Evolutionary conservation across 2,113 vertebrate species (phyloP).

Genomic region (Siniperca knerii): DNA sequence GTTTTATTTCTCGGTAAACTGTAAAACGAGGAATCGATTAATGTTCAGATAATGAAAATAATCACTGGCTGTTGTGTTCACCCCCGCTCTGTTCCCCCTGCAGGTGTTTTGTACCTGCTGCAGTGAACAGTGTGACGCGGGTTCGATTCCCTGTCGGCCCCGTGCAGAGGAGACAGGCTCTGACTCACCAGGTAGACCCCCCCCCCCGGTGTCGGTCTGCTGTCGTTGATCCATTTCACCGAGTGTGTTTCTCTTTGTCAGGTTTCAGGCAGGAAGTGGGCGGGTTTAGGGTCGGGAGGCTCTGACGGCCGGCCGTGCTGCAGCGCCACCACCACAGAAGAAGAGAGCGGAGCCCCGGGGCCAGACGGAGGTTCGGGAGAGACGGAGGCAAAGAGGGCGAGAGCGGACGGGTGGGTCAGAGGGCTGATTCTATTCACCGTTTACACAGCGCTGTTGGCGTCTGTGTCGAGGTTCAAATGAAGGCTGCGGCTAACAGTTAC

Average conservation of each 20-base stretch:
- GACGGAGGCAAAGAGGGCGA: constrained; percentile 25
- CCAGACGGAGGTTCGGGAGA: constrained; percentile 22
- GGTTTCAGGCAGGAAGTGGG: constrained; percentile 24
- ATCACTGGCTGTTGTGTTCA: too few relatives aligned
- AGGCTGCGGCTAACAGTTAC: too few relatives aligned
- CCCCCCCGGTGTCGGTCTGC: rapidly evolving
- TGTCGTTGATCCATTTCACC: not conserved
- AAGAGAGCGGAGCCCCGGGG: constrained; percentile 19
- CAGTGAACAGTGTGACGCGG: constrained; percentile 8
- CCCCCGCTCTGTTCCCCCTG: not conserved
- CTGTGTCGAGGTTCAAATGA: too few relatives aligned
- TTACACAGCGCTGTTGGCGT: too few relatives aligned
- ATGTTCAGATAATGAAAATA: too few relatives aligned
- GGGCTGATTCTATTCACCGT: too few relatives aligned
- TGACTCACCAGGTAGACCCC: constrained; percentile 22
- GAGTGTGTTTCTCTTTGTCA: not conserved
- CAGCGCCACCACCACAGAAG: constrained; percentile 41
- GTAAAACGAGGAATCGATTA: too few relatives aligned
- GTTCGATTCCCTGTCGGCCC: constrained; percentile 44
- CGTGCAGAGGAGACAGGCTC: not conserved
- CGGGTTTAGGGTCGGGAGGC: constrained; percentile 12
- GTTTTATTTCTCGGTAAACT: too few relatives aligned
- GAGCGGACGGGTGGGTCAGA: constrained; percentile 3
- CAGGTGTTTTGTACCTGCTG: constrained; percentile 54
- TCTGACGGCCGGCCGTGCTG: not conserved